Evolutionary conservation across 2,888 invertebrate species (phyloP), one percentile per base, ranked within the genome.

Genomic region (Pharmacophagus antenor): DNA sequence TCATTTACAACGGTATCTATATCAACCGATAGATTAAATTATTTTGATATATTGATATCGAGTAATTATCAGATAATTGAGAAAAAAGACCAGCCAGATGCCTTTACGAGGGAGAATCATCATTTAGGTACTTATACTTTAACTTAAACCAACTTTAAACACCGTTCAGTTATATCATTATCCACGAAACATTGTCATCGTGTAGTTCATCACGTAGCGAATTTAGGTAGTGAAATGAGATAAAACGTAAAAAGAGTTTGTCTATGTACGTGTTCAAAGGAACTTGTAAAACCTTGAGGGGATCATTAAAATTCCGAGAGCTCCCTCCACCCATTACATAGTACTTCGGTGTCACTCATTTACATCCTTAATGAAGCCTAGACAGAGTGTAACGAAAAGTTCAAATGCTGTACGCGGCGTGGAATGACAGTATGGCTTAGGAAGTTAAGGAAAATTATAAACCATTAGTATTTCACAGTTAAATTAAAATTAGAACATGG

Each of bases 221-320:
- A 42, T 42, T 3, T 52, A 17, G 42, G 1, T 23, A 22, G 42
- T 23, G 22, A 42, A 22, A 23, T 20, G 27, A 22, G 2, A 4
- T 15, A 37, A 41, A 41, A 49, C 18, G 17, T 48, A 46, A 56
- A 41, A 37, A 12, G 37, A 12, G 37, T 22, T 17, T 23, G 41
- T 7, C 23, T 22, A 31, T 21, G 7, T 31, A 48, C 22, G 10
- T 48, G 31, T 22, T 37, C 56, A 48, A 48, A 56, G 25, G 41
- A 56, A 49, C 20, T 56, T 15, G 49, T 2, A 50, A 20, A 15
- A n/a, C 42, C 41, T 23, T 42, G 10, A 56, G 17, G 25, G 50
- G 50, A 42, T 57, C 50, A 57, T 57, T 57, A 50, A 57, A 57
- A 57, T 57, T 50, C 56, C 44, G 44, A 50, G 56, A 44, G 50